These are phyloP conservation scores for Ophiodon elongatus DNA, from an alignment of 2,113 vertebrate species.

Conservation along the genomic window DNA sequence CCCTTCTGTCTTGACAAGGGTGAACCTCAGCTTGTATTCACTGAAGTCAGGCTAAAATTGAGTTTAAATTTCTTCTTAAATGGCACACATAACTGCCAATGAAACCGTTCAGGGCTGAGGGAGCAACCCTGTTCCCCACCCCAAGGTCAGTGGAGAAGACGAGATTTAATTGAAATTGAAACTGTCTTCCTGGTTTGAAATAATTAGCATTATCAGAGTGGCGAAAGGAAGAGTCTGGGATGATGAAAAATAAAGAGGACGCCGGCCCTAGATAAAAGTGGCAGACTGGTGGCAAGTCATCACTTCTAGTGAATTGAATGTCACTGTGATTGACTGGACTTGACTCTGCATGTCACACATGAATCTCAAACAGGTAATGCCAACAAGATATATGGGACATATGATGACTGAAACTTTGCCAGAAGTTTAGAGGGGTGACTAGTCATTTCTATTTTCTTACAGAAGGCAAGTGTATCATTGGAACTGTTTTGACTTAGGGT, in stretches of 20 bases:
- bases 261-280: slow-evolving; percentile 72
- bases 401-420: slow-evolving; percentile 42
- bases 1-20: slow-evolving; percentile 65
- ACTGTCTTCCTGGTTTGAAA: slow-evolving; percentile 84
- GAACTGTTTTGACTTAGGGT: slow-evolving; percentile 13
- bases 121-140: slow-evolving; percentile 59
- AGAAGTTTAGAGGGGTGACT: slow-evolving; percentile 10
- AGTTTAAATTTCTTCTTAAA: slow-evolving; percentile 81
- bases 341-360: slow-evolving; percentile 58
- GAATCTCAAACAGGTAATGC: slow-evolving; percentile 59
- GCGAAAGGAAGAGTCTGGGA: slow-evolving; percentile 68
- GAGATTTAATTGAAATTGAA: slow-evolving; percentile 86
- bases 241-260: slow-evolving; percentile 77
- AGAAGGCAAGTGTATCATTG: background rate
- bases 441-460: background rate
- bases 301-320: slow-evolving; percentile 74
- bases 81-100: slow-evolving; percentile 64
- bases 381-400: slow-evolving; percentile 49
- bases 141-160: slow-evolving; percentile 80
- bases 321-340: slow-evolving; percentile 78
- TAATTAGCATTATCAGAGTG: slow-evolving; percentile 85
- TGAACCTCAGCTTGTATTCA: slow-evolving; percentile 69
- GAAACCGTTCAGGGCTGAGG: slow-evolving; percentile 60
- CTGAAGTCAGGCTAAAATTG: slow-evolving; percentile 71
- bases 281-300: slow-evolving; percentile 62